Evolutionary conservation across 2,113 vertebrate genomes (phyloP).

Genomic region (Naja naja): DNA sequence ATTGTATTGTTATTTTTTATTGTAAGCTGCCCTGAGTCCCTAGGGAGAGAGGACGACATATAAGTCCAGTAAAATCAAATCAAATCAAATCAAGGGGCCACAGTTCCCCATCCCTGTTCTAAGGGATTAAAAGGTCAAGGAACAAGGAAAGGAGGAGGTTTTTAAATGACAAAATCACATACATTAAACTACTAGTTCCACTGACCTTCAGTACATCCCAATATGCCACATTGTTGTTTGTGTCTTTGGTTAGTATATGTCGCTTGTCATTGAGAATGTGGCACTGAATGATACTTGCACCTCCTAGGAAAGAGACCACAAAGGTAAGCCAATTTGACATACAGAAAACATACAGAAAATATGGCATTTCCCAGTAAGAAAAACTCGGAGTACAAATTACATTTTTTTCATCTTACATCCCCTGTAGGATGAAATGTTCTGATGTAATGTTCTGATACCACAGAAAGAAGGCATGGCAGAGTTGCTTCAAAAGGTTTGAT

Average conservation of each 20-base stretch:
- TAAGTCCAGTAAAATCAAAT: no score
- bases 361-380: not conserved
- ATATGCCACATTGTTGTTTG: conserved; percentile 96
- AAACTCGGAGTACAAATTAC: not conserved
- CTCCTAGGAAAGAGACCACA: conserved; percentile 70
- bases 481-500: not conserved
- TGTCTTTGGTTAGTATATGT: conserved; percentile 99
- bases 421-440: no score
- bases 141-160: not conserved
- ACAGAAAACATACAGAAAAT: not conserved
- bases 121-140: not conserved
- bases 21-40: no score
- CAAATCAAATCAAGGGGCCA: no score
- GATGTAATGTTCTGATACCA: not conserved
- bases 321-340: not conserved
- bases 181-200: not conserved
- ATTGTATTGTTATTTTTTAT: no score
- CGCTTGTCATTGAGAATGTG: conserved; percentile 99
- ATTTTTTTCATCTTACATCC: not conserved
- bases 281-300: conserved; percentile 97
- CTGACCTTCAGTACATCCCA: conserved; percentile 97
- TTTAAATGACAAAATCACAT: not conserved
- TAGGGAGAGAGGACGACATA: no score
- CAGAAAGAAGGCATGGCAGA: no score
- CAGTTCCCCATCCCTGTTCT: not conserved